Percentiles rank a stretch among this genome's conserved stretches.
Evolutionary conservation across 64 coral and sea anemone genomes (phyloP).

Genomic region (Dendrophyllia cribrosa): DNA sequence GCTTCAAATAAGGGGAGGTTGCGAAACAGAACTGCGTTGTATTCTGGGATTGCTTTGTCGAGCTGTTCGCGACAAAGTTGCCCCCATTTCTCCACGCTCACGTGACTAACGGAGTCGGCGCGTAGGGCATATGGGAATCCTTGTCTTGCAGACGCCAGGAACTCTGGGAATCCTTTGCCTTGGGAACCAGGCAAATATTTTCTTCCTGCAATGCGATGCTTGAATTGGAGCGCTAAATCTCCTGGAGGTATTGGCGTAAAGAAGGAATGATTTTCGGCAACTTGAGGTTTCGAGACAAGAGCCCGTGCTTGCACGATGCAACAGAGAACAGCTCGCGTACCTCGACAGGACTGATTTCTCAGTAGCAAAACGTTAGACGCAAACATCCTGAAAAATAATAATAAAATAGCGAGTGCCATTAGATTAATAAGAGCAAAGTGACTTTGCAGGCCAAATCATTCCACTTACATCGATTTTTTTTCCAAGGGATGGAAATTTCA

Average conservation of each 20-base stretch:
- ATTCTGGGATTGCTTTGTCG: conserved; percentile 53
- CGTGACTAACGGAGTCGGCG: conserved; percentile 9
- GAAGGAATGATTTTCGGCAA: conserved; percentile 23
- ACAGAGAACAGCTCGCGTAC: neutral
- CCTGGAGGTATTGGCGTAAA: conserved; percentile 37
- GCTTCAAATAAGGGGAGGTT: conserved; percentile 48
- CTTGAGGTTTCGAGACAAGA: conserved; percentile 33
- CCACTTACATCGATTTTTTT: too few species aligned
- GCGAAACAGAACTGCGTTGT: conserved; percentile 83
- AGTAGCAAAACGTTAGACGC: neutral
- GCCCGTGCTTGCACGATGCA: neutral
- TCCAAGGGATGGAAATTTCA: too few species aligned
- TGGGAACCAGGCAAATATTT: conserved; percentile 78
- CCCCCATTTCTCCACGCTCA: conserved; percentile 61
- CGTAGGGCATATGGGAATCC: conserved; percentile 71
- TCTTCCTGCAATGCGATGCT: conserved; percentile 68
- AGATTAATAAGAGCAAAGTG: too few species aligned
- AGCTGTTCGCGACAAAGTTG: conserved; percentile 66
- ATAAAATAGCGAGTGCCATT: neutral
- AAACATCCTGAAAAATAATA: neutral
- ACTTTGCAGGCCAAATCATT: too few species aligned
- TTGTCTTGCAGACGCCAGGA: conserved; percentile 55
- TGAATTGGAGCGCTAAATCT: conserved; percentile 29
- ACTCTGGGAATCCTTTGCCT: conserved; percentile 69
- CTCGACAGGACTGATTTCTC: neutral